phyloP scores from a whole-genome alignment of 2,113 vertebrate species.

The Chascanopsetta lugubris region DNA sequence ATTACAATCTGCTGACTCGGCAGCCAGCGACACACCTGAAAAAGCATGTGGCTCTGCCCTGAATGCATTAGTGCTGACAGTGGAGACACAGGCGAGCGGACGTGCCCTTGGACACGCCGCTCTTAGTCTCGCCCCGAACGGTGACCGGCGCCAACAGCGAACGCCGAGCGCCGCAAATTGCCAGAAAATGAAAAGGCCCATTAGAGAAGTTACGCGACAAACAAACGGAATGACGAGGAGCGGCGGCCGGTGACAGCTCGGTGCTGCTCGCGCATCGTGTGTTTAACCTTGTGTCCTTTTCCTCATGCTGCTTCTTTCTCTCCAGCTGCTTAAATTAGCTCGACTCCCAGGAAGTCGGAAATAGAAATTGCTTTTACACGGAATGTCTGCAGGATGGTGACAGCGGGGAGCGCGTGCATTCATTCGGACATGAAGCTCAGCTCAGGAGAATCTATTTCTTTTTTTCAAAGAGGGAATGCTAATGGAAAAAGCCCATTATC shows the following conservation, averaged over 20 bases:
- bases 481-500: conserved; percentile 46
- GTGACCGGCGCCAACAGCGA: conserved; percentile 44
- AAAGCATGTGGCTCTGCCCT: conserved; percentile 76
- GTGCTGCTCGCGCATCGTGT: conserved; percentile 71
- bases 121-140: conserved; percentile 52
- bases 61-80: conserved; percentile 83
- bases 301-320: conserved; percentile 53
- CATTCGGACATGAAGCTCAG: conserved; percentile 31
- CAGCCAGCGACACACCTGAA: conserved; percentile 75
- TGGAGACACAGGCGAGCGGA: conserved; percentile 65
- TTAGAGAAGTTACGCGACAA: conserved; percentile 61
- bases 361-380: conserved; percentile 72
- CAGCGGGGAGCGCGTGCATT: conserved; percentile 35
- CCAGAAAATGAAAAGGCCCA: conserved; percentile 38
- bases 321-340: conserved; percentile 77
- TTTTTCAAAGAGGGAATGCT: conserved; percentile 21
- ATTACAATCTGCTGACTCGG: conserved; percentile 82
- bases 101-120: conserved; percentile 77
- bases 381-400: conserved; percentile 46
- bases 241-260: conserved; percentile 41
- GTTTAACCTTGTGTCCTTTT: conserved; percentile 79
- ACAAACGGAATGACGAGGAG: conserved; percentile 57
- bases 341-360: conserved; percentile 58
- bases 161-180: conserved; percentile 38
- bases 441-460: conserved; percentile 41